Evolutionary conservation across 2,888 invertebrate species (phyloP).

Genomic region (Plebejus argus): DNA sequence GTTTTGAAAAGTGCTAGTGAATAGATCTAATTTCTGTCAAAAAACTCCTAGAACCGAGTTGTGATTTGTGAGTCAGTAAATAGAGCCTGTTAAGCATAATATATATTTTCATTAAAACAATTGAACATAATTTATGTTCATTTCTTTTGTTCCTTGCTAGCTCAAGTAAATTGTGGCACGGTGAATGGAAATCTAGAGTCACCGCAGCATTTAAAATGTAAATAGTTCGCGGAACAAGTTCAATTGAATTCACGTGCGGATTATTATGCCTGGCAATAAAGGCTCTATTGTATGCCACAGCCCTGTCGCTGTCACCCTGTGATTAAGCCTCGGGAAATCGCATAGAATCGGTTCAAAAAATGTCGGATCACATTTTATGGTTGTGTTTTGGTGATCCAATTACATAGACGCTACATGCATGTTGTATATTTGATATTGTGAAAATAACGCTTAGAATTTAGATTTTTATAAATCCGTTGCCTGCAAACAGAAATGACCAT

Average conservation of each 20-base stretch:
- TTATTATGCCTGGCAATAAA: slow-evolving; percentile 26
- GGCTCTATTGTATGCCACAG: slow-evolving; percentile 10
- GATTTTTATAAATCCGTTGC: too few relatives aligned
- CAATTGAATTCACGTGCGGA: slow-evolving; percentile 20
- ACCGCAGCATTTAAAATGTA: slow-evolving; percentile 12
- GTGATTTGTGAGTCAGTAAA: neutral
- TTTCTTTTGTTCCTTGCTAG: neutral
- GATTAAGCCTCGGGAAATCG: slow-evolving; percentile 17
- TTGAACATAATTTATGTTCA: neutral
- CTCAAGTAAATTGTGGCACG: neutral
- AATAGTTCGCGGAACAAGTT: slow-evolving; percentile 17
- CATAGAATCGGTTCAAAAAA: neutral
- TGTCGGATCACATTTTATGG: neutral
- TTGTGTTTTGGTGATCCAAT: neutral
- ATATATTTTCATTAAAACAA: too few relatives aligned
- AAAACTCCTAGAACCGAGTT: too few relatives aligned
- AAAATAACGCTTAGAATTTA: too few relatives aligned
- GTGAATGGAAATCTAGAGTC: neutral
- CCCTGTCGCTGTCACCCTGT: slow-evolving; percentile 15
- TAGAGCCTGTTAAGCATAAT: too few relatives aligned
- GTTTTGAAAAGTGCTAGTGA: too few relatives aligned
- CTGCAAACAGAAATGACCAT: too few relatives aligned
- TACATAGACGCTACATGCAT: neutral
- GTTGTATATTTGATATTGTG: too few relatives aligned
- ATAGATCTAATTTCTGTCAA: too few relatives aligned